Conservation (phyloP, 2,113 vertebrate genomes). For the Heterochromis multidens region DNA sequence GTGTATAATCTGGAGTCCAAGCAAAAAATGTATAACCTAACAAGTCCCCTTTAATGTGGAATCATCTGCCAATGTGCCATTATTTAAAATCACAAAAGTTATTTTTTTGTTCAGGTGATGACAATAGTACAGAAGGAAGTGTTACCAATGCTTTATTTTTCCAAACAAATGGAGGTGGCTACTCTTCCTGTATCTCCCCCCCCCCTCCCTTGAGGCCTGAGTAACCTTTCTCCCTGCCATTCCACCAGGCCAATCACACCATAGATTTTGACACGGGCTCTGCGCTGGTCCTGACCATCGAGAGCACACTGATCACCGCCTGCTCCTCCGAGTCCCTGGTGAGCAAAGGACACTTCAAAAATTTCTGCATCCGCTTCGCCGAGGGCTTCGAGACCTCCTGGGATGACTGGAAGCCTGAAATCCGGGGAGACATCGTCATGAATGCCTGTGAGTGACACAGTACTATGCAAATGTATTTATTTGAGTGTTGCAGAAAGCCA, state of each 20-base stretch:
- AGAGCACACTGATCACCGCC: slow-evolving; percentile 97
- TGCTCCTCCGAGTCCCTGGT: slow-evolving; percentile 98
- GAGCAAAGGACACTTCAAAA: slow-evolving; percentile 99
- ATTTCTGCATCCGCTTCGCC: slow-evolving; percentile 97
- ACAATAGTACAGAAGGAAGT: slow-evolving; percentile 12
- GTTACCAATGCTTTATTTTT: slow-evolving; percentile 26
- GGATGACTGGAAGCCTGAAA: slow-evolving; percentile 99
- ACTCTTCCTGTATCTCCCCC: not conserved
- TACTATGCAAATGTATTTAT: not conserved
- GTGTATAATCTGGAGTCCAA: not conserved
- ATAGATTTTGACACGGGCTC: slow-evolving; percentile 94
- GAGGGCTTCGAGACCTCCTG: slow-evolving; percentile 98
- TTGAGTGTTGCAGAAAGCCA: not conserved
- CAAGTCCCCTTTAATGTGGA: not conserved
- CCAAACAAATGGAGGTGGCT: slow-evolving; percentile 8
- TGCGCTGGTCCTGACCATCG: slow-evolving; percentile 95
- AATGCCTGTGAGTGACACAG: slow-evolving; percentile 89
- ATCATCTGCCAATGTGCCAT: not conserved
- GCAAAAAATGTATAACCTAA: not conserved
- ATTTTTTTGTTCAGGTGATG: not conserved
- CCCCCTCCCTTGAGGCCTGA: not conserved
- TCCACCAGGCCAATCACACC: slow-evolving; percentile 85
- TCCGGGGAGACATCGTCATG: slow-evolving; percentile 91
- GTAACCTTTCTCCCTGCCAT: slow-evolving; percentile 8
- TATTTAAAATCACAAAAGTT: no score